phyloP scores from a whole-genome alignment of 2,113 vertebrate species.

The Saguinus midas region DNA sequence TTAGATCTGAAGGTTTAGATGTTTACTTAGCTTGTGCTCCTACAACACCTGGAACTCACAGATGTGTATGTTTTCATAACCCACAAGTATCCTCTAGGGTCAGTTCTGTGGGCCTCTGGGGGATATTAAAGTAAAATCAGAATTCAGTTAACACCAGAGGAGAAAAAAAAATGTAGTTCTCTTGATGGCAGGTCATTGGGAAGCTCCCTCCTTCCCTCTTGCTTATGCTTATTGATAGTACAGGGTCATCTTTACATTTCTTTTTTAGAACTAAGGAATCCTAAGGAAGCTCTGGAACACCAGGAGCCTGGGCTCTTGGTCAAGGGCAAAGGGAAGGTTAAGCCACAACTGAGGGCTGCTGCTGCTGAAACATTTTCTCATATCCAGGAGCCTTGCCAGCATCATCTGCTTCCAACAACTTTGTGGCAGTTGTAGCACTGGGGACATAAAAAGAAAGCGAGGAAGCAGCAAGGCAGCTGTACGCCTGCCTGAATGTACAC shows the following conservation, averaged over 20 bases:
- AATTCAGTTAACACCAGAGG: background rate
- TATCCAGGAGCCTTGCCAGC: background rate
- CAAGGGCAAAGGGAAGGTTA: slow-evolving; percentile 20
- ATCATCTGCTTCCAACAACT: background rate
- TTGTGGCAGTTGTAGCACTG: background rate
- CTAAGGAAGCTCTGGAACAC: background rate
- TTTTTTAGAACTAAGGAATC: background rate
- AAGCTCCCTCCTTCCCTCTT: background rate
- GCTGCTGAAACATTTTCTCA: background rate
- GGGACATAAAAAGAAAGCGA: background rate
- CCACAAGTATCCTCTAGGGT: background rate
- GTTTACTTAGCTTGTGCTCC: background rate
- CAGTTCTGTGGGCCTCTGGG: background rate
- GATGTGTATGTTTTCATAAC: background rate
- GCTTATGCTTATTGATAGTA: background rate
- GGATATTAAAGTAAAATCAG: slow-evolving; percentile 21
- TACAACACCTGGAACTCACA: background rate
- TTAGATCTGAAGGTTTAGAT: background rate
- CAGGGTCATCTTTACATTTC: background rate
- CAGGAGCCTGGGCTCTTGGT: background rate
- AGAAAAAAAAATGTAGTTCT: background rate
- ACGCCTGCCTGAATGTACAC: rapidly evolving
- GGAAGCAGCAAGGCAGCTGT: background rate
- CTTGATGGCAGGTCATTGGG: background rate
- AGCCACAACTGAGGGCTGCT: background rate